Percentiles rank a stretch among this genome's conserved stretches.
phyloP scores from a whole-genome alignment of 2,113 vertebrate species.

The Xenotilapia caudafasciata region DNA sequence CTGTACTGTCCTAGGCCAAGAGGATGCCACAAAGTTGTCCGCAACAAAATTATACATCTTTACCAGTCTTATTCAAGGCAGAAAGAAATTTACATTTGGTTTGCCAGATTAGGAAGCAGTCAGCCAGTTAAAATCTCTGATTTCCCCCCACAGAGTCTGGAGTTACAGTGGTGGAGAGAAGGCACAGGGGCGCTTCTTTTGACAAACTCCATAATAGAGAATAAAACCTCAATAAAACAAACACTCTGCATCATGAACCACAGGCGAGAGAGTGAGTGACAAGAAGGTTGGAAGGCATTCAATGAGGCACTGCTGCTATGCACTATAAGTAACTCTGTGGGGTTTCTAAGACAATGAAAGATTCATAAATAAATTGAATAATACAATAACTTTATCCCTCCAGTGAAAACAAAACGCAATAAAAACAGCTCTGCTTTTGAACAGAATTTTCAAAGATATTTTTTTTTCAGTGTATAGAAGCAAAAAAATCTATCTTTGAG shows the following conservation, averaged over 20 bases:
- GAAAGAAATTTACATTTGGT: conserved; percentile 17
- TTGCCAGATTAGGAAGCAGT: conserved; percentile 44
- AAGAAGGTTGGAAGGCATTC: conserved; percentile 1
- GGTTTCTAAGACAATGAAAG: background rate
- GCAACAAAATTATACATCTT: conserved; percentile 53
- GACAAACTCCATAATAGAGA: conserved; percentile 47
- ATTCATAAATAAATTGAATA: background rate
- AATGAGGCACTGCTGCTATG: background rate
- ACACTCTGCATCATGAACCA: conserved; percentile 31
- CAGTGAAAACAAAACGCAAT: background rate
- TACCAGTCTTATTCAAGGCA: conserved; percentile 19
- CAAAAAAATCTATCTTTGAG: background rate
- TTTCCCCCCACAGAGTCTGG: conserved; percentile 40
- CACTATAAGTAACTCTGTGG: background rate
- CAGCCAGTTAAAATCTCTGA: conserved; percentile 36
- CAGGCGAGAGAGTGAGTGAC: conserved; percentile 40
- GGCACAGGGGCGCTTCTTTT: conserved; percentile 10
- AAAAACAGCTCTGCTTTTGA: background rate
- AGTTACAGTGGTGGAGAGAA: conserved; percentile 11
- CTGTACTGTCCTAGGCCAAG: conserved; percentile 22
- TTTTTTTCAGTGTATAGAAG: background rate
- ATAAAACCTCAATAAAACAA: conserved; percentile 63
- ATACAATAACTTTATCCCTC: background rate
- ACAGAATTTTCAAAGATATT: background rate
- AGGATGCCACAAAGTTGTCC: conserved; percentile 46